Percentiles rank a stretch among this genome's conserved stretches.
These are phyloP conservation scores for Osmerus mordax DNA, from an alignment of 2,113 vertebrate genomes.

Conservation along the genomic window DNA sequence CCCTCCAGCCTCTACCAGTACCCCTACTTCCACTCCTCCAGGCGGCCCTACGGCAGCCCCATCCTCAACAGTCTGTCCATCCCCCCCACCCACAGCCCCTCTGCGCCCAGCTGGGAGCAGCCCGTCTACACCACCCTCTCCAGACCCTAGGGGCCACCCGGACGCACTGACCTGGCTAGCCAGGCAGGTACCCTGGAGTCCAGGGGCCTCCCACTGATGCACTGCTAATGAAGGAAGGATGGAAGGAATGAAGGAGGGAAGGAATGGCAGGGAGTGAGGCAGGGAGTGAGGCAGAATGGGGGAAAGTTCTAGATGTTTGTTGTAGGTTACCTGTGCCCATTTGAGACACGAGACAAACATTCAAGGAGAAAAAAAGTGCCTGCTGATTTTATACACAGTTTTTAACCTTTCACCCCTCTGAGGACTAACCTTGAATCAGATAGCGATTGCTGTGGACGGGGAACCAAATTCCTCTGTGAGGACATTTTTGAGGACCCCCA, in stretches of 20 bases:
- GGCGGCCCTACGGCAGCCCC: conserved; percentile 84
- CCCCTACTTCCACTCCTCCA: conserved; percentile 91
- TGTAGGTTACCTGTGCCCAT: conserved; percentile 56
- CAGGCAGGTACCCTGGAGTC: conserved; percentile 31
- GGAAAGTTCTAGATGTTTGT: background rate
- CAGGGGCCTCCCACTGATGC: conserved; percentile 55
- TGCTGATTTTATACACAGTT: conserved; percentile 76
- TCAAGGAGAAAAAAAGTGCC: conserved; percentile 78
- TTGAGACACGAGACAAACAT: conserved; percentile 38
- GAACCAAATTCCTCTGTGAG: conserved; percentile 74
- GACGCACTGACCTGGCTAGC: conserved; percentile 18
- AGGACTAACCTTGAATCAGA: conserved; percentile 50
- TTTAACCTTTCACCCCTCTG: conserved; percentile 47
- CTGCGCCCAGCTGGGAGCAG: conserved; percentile 87
- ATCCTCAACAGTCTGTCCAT: conserved; percentile 89
- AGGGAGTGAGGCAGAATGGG: no score
- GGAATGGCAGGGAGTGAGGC: background rate
- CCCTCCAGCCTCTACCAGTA: conserved; percentile 91
- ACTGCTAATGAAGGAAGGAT: conserved; percentile 71
- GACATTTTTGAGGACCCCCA: conserved; percentile 55
- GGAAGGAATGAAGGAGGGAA: conserved; percentile 21
- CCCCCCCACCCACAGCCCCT: conserved; percentile 88
- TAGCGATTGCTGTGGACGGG: conserved; percentile 61
- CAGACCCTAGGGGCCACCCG: conserved; percentile 73
- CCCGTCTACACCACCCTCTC: conserved; percentile 95